Percentiles rank a stretch among this genome's conserved stretches.
These are phyloP conservation scores for Gandaritis pyraliata DNA, from an alignment of 2,888 invertebrate genomes.

Conservation along the genomic window DNA sequence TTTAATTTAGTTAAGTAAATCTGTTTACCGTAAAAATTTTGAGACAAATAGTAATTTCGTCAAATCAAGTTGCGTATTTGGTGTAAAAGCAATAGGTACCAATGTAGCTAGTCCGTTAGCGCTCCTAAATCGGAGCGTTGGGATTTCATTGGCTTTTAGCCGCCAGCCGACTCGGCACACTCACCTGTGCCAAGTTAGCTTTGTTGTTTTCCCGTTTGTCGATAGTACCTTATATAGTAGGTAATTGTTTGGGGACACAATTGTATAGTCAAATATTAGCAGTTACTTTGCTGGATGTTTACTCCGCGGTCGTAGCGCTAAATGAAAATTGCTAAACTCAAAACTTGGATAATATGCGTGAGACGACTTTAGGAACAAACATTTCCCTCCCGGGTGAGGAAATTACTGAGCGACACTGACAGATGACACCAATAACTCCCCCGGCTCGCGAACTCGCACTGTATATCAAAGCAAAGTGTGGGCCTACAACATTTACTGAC, in stretches of 20 bases:
- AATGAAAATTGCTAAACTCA: slow-evolving; percentile 48
- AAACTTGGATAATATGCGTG: slow-evolving; percentile 61
- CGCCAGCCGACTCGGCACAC: slow-evolving; percentile 27
- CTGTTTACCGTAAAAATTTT: background rate
- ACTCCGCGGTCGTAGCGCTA: slow-evolving; percentile 21
- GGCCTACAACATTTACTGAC: slow-evolving; percentile 52
- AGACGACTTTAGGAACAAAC: slow-evolving; percentile 73
- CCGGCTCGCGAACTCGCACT: slow-evolving; percentile 61
- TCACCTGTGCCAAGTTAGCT: slow-evolving; percentile 47
- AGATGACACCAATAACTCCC: slow-evolving; percentile 76
- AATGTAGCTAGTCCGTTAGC: slow-evolving; percentile 25
- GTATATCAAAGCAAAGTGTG: slow-evolving; percentile 59
- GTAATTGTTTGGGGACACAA: slow-evolving; percentile 29
- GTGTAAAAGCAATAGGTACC: slow-evolving; percentile 24
- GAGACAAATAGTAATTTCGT: slow-evolving; percentile 29
- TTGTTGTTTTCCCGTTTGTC: slow-evolving; percentile 38
- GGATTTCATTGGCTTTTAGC: slow-evolving; percentile 42
- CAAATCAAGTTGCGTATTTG: slow-evolving; percentile 24
- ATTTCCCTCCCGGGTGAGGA: slow-evolving; percentile 67
- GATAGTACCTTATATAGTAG: slow-evolving; percentile 21
- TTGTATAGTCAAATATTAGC: background rate
- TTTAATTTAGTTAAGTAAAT: too few relatives aligned
- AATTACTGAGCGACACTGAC: slow-evolving; percentile 78
- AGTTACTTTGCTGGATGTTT: slow-evolving; percentile 4
- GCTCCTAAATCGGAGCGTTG: slow-evolving; percentile 35